Evolutionary conservation across 1,140 invertebrate genomes (phyloP).

Genomic region (Dufourea novaeangliae): DNA sequence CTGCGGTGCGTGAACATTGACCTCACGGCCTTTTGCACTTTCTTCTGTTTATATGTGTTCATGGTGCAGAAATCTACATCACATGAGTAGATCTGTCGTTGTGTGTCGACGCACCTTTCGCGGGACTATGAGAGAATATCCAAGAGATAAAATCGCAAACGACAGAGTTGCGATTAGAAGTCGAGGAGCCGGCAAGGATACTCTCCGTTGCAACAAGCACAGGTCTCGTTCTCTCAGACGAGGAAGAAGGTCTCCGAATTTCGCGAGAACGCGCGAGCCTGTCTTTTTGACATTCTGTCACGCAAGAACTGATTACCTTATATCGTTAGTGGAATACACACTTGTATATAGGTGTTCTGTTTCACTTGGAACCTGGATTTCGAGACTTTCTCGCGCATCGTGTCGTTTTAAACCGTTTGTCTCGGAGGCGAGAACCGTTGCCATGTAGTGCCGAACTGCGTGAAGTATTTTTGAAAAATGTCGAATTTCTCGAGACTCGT

Average conservation of each 20-base stretch:
- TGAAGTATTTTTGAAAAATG: background rate
- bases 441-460: background rate
- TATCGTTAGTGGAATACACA: slow-evolving; percentile 56
- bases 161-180: slow-evolving; percentile 21
- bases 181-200: slow-evolving; percentile 25
- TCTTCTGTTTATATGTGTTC: slow-evolving; percentile 75
- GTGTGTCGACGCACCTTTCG: slow-evolving; percentile 23
- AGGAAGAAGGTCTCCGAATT: background rate
- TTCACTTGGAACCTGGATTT: slow-evolving; percentile 12
- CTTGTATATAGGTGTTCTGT: slow-evolving; percentile 3
- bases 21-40: slow-evolving; percentile 75
- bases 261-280: background rate
- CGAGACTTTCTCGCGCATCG: slow-evolving; percentile 7
- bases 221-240: slow-evolving; percentile 63
- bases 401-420: background rate
- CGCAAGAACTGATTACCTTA: slow-evolving; percentile 9
- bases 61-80: too few species aligned
- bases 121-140: background rate
- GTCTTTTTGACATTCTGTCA: background rate
- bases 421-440: background rate
- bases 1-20: slow-evolving; percentile 65
- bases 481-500: background rate
- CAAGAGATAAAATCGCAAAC: background rate
- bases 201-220: slow-evolving; percentile 79
- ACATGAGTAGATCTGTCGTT: slow-evolving; percentile 36